Conservation (phyloP, 2,113 vertebrate genomes). For the Rutilus rutilus region DNA sequence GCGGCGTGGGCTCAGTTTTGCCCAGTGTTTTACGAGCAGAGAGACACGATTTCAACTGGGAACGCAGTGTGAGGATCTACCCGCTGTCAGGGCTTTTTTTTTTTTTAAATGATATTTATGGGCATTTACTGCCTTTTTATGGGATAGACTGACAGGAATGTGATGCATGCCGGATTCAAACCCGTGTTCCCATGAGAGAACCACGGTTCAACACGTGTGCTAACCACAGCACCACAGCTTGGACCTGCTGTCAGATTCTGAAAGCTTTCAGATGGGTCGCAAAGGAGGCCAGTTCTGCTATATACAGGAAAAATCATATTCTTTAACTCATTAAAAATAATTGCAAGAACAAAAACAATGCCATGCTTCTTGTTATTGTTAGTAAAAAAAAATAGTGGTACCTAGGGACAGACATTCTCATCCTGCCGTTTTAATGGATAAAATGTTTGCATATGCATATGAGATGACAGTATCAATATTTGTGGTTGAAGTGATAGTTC, state of each 20-base stretch:
- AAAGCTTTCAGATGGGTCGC: neutral
- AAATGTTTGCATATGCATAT: neutral
- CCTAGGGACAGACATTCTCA: neutral
- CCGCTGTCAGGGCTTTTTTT: neutral
- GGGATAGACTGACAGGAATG: neutral
- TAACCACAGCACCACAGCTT: neutral
- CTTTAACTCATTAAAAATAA: neutral
- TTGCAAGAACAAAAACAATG: neutral
- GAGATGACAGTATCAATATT: neutral
- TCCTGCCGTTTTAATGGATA: neutral
- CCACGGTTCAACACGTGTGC: neutral
- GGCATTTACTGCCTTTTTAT: neutral
- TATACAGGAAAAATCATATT: neutral
- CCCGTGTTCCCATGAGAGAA: neutral
- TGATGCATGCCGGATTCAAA: neutral
- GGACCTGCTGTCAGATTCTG: neutral
- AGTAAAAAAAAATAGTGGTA: neutral
- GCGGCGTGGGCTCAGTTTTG: constrained; percentile 16
- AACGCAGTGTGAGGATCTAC: constrained; percentile 31
- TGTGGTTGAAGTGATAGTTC: neutral
- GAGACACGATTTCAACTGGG: constrained; percentile 37
- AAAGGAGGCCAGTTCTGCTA: neutral
- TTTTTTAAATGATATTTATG: neutral
- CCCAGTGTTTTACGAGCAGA: constrained; percentile 41
- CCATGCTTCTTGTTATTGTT: neutral